Evolutionary conservation across 2,113 vertebrate genomes (phyloP).

Genomic region (Gavialis gangeticus): DNA sequence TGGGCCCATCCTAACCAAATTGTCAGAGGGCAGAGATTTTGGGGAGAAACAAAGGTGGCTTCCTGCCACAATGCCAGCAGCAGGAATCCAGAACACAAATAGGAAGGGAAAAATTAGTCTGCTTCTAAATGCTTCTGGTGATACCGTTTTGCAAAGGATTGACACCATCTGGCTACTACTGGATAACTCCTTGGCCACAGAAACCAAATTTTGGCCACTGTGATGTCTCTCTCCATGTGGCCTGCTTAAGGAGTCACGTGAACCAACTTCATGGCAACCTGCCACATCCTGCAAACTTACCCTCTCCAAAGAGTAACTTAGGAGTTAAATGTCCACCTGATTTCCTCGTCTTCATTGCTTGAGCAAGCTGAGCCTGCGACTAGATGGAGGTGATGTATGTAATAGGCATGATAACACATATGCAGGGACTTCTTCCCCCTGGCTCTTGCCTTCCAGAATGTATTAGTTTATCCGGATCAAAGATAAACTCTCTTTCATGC

Average conservation of each 20-base stretch:
- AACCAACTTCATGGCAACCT: no score
- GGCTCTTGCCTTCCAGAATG: background rate
- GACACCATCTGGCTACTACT: background rate
- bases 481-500: background rate
- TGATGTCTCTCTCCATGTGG: no score
- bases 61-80: no score
- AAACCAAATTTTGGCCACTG: no score
- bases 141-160: no score
- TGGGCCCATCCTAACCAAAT: no score
- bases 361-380: background rate
- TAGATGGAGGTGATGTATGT: background rate
- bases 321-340: background rate
- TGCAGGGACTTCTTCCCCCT: background rate
- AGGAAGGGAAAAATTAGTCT: no score
- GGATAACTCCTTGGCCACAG: background rate
- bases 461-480: background rate
- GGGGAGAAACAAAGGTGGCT: no score
- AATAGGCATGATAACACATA: background rate
- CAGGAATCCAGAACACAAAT: no score
- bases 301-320: background rate
- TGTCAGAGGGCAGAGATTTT: no score
- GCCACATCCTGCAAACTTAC: background rate
- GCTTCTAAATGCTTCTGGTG: no score
- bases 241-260: no score
- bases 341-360: background rate